phyloP scores from a whole-genome alignment of 1,140 invertebrate species.

The Belonocnema kinseyi region DNA sequence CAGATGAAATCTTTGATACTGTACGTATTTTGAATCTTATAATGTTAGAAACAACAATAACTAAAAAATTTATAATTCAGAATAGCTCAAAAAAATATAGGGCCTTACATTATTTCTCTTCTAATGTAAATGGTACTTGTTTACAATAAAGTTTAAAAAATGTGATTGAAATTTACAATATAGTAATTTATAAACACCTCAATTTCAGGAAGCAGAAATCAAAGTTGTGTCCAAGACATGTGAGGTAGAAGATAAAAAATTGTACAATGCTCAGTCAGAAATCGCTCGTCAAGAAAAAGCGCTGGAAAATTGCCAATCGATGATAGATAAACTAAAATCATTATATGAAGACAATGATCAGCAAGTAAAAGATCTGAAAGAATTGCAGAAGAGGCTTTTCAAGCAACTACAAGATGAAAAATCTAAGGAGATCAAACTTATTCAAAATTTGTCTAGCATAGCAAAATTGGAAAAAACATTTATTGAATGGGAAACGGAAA shows the following conservation, averaged over 20 bases:
- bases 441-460: slow-evolving; percentile 70
- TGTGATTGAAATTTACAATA: slow-evolving; percentile 19
- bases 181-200: slow-evolving; percentile 32
- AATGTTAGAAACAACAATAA: neutral
- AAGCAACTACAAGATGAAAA: slow-evolving; percentile 67
- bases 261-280: slow-evolving; percentile 76
- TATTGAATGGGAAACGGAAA: slow-evolving; percentile 74
- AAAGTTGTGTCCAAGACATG: slow-evolving; percentile 70
- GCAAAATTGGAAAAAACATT: slow-evolving; percentile 71
- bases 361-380: slow-evolving; percentile 60
- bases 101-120: no score
- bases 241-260: slow-evolving; percentile 69
- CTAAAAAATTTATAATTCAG: slow-evolving; percentile 26
- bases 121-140: no score
- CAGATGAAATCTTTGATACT: slow-evolving; percentile 78
- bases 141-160: neutral
- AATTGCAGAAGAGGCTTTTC: slow-evolving; percentile 65
- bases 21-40: slow-evolving; percentile 63
- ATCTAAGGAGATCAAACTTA: slow-evolving; percentile 64
- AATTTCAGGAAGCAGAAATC: slow-evolving; percentile 63
- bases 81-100: no score
- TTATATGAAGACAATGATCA: slow-evolving; percentile 68
- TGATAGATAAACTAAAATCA: slow-evolving; percentile 69
- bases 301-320: slow-evolving; percentile 73
- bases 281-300: slow-evolving; percentile 73